Percentiles rank a stretch among this genome's conserved stretches.
phyloP scores from a whole-genome alignment of 1,140 invertebrate genomes.

The Mylabris phalerata region DNA sequence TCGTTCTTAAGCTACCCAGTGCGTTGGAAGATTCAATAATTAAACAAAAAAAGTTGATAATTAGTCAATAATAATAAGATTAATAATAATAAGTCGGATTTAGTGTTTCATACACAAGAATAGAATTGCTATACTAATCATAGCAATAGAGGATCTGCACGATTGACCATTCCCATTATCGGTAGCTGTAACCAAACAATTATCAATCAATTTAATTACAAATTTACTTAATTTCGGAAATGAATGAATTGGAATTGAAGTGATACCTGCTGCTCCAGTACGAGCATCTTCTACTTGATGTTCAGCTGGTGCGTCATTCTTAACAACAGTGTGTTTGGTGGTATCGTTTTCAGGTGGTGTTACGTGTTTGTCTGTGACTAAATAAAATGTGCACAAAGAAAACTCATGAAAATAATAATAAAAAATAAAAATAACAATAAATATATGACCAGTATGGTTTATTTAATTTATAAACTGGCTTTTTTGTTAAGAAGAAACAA shows the following conservation, averaged over 20 bases:
- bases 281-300: conserved; percentile 18
- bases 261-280: conserved; percentile 1
- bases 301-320: conserved; percentile 20
- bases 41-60: background rate
- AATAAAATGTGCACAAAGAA: conserved; percentile 10
- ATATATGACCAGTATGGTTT: background rate
- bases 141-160: background rate
- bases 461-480: too few relatives aligned
- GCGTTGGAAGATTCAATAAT: conserved; percentile 13
- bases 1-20: conserved; percentile 23
- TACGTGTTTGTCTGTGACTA: conserved; percentile 18
- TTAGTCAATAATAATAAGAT: too few relatives aligned
- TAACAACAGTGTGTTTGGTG: background rate
- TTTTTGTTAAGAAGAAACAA: too few relatives aligned
- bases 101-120: background rate
- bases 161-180: background rate
- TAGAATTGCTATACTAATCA: conserved; percentile 1
- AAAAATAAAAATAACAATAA: conserved; percentile 2
- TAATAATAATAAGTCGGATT: background rate
- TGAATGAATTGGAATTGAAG: background rate
- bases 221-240: too few relatives aligned
- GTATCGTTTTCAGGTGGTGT: conserved; percentile 1
- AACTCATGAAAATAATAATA: background rate
- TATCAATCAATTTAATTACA: background rate
- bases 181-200: too few relatives aligned